Evolutionary conservation across 2,113 vertebrate genomes (phyloP).

Genomic region (Origma solitaria): DNA sequence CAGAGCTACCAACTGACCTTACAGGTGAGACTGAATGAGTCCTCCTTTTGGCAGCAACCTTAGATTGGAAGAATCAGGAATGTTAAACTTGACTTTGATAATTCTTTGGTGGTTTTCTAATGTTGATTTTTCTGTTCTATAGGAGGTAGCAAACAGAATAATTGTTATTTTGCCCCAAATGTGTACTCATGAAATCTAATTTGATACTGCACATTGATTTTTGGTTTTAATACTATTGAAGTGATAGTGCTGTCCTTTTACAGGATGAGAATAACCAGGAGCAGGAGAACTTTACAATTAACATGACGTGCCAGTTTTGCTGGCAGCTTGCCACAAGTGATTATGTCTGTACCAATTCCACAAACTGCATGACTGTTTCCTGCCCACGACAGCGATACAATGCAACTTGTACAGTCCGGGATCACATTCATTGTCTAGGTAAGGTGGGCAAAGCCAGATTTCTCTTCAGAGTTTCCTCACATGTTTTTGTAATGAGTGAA

Average conservation of each 20-base stretch:
- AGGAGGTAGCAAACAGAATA: neutral
- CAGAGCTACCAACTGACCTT: neutral
- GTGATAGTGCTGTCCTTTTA: neutral
- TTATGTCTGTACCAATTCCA: slow-evolving; percentile 86
- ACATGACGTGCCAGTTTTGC: slow-evolving; percentile 90
- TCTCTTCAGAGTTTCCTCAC: neutral
- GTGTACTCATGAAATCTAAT: neutral
- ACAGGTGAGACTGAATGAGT: neutral
- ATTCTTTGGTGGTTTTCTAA: neutral
- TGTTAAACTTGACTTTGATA: neutral
- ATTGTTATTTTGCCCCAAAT: neutral
- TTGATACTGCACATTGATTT: neutral
- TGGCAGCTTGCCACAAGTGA: slow-evolving; percentile 90
- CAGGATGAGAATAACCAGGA: slow-evolving; percentile 76
- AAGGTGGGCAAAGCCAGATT: neutral
- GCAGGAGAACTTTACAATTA: slow-evolving; percentile 81
- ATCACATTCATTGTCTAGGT: slow-evolving; percentile 93
- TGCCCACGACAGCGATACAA: slow-evolving; percentile 87
- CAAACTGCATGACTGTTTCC: slow-evolving; percentile 89
- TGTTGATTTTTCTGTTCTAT: neutral
- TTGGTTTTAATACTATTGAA: neutral
- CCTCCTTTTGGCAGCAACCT: neutral
- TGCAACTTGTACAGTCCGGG: slow-evolving; percentile 84
- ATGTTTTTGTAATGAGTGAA: neutral
- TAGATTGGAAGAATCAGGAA: neutral